phyloP scores from a whole-genome alignment of 2,888 invertebrate genomes.

The Cryptocheilus praepositus region DNA sequence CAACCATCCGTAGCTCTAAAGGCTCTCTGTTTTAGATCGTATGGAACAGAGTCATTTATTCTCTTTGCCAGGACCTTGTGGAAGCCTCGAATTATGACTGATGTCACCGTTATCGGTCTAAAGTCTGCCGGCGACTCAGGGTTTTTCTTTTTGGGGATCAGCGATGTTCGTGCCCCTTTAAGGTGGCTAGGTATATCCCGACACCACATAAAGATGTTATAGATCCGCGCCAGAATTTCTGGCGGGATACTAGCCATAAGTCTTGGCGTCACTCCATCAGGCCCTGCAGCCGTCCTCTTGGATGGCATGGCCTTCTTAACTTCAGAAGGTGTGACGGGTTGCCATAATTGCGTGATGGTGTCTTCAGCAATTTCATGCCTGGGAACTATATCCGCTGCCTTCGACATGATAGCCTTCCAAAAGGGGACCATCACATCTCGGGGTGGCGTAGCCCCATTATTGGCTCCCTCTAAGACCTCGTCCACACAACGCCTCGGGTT shows the following conservation, averaged over 20 bases:
- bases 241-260: slow-evolving; percentile 28
- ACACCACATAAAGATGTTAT: slow-evolving; percentile 40
- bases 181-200: slow-evolving; percentile 33
- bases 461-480: slow-evolving; percentile 16
- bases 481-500: slow-evolving; percentile 31
- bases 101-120: slow-evolving; percentile 45
- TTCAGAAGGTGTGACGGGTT: slow-evolving; percentile 27
- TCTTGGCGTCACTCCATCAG: slow-evolving; percentile 38
- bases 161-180: slow-evolving; percentile 25
- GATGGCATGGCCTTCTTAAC: slow-evolving; percentile 13
- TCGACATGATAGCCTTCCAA: slow-evolving; percentile 29
- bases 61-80: too few species aligned
- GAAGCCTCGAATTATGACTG: too few species aligned
- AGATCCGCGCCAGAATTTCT: slow-evolving; percentile 23
- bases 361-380: too few species aligned
- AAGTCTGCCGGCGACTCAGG: slow-evolving; percentile 38
- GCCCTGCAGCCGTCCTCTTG: slow-evolving; percentile 34
- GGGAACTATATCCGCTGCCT: not conserved
- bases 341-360: slow-evolving; percentile 23
- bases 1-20: too few species aligned
- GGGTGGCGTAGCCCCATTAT: not conserved
- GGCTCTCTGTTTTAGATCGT: too few species aligned
- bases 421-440: slow-evolving; percentile 24
- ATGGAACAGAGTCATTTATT: too few species aligned
- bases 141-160: slow-evolving; percentile 45